phyloP scores from a whole-genome alignment of 2,797 vertebrate species.

The Sarcoramphus papa region DNA sequence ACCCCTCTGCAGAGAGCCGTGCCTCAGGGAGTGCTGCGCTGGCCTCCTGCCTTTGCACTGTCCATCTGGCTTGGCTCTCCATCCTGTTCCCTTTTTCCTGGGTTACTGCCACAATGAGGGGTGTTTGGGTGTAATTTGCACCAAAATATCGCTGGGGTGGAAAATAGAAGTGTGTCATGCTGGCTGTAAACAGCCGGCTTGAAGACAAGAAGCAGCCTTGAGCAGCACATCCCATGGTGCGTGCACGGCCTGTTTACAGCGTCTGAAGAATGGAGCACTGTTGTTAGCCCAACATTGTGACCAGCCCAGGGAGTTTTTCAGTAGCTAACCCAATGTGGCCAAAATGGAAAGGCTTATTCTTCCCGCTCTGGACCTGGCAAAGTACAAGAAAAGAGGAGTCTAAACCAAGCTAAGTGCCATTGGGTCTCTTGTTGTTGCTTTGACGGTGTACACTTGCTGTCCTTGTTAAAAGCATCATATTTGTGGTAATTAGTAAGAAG shows the following conservation, averaged over 20 bases:
- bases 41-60: background rate
- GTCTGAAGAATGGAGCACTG: background rate
- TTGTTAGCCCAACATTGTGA: background rate
- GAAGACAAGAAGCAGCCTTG: background rate
- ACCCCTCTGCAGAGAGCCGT: background rate
- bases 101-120: background rate
- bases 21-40: background rate
- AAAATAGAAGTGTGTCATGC: conserved; percentile 22
- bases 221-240: background rate
- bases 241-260: background rate
- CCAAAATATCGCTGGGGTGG: background rate
- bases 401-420: background rate
- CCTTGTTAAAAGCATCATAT: background rate
- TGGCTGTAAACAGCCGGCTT: background rate
- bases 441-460: background rate
- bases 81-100: background rate
- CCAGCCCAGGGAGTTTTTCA: background rate
- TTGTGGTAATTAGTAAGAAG: background rate
- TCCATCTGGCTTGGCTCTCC: background rate
- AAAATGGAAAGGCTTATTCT: background rate
- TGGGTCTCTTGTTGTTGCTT: background rate
- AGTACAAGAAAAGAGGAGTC: background rate
- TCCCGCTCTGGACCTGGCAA: background rate
- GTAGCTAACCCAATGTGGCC: background rate
- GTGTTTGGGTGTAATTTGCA: background rate